These are phyloP conservation scores for Rhaphigaster nebulosa DNA, from an alignment of 2,888 invertebrate species.

Conservation along the genomic window DNA sequence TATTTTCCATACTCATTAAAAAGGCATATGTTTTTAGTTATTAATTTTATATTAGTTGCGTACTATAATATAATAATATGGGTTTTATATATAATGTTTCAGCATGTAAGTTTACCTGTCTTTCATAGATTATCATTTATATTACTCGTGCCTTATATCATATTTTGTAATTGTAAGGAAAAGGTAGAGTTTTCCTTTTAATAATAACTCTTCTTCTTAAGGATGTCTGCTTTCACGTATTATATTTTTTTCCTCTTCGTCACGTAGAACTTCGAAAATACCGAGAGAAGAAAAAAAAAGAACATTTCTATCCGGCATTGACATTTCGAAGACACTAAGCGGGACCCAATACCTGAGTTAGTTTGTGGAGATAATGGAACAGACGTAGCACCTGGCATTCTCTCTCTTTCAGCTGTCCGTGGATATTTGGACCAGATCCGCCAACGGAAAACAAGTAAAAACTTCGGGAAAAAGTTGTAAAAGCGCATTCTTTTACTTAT, in stretches of 20 bases:
- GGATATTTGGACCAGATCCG: not conserved
- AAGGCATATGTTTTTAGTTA: too few relatives aligned
- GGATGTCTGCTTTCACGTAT: not conserved
- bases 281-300: not conserved
- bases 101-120: too few relatives aligned
- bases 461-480: not conserved
- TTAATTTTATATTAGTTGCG: too few relatives aligned
- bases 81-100: too few relatives aligned
- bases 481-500: too few relatives aligned
- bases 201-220: not conserved
- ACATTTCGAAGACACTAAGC: not conserved
- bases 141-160: too few relatives aligned
- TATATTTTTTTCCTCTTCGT: not conserved
- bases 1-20: too few relatives aligned
- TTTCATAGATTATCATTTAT: too few relatives aligned
- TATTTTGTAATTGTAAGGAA: not conserved
- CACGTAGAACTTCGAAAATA: not conserved
- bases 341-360: not conserved
- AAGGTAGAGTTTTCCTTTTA: not conserved
- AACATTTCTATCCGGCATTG: not conserved
- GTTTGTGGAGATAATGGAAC: not conserved
- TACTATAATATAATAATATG: too few relatives aligned
- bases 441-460: not conserved
- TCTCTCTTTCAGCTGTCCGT: not conserved
- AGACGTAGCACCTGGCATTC: not conserved